Evolutionary conservation across 2,797 vertebrate species (phyloP).

Genomic region (Orestias chungarensis): DNA sequence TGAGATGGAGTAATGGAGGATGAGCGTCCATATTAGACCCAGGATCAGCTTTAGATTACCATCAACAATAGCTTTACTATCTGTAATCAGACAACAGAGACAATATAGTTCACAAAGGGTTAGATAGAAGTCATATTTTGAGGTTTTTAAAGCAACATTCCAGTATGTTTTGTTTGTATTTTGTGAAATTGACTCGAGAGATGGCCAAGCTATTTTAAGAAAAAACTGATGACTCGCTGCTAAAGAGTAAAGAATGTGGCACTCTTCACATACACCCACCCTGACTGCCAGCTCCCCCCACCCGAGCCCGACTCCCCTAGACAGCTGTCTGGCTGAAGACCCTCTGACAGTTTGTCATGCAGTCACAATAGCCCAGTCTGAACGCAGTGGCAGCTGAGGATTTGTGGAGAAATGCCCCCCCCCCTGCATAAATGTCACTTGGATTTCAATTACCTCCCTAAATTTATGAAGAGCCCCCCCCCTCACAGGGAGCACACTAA

Average conservation of each 20-base stretch:
- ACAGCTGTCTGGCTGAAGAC: conserved; percentile 75
- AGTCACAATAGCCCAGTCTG: conserved; percentile 67
- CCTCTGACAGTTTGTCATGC: conserved; percentile 74
- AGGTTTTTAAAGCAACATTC: neutral
- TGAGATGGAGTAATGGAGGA: conserved; percentile 98
- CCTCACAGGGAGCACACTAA: conserved; percentile 48
- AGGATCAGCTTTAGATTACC: conserved; percentile 96
- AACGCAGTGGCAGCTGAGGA: conserved; percentile 76
- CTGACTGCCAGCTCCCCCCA: conserved; percentile 14
- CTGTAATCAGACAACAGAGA: conserved; percentile 70
- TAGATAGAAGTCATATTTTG: conserved; percentile 1
- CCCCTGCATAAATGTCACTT: conserved; percentile 67
- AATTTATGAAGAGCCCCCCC: conserved; percentile 56
- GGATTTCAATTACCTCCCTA: conserved; percentile 71
- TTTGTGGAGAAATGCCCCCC: conserved; percentile 66
- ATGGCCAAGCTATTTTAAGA: conserved; percentile 62
- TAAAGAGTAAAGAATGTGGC: conserved; percentile 68
- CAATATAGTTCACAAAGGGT: conserved; percentile 36
- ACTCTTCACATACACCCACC: conserved; percentile 32
- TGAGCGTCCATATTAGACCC: conserved; percentile 95
- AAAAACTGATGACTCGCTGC: conserved; percentile 71
- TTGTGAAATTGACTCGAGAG: conserved; percentile 25
- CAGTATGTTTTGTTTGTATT: neutral
- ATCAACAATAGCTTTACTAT: conserved; percentile 95
- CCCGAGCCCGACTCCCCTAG: conserved; percentile 57